phyloP scores from a whole-genome alignment of 2,113 vertebrate genomes.

The Lasiurus cinereus region DNA sequence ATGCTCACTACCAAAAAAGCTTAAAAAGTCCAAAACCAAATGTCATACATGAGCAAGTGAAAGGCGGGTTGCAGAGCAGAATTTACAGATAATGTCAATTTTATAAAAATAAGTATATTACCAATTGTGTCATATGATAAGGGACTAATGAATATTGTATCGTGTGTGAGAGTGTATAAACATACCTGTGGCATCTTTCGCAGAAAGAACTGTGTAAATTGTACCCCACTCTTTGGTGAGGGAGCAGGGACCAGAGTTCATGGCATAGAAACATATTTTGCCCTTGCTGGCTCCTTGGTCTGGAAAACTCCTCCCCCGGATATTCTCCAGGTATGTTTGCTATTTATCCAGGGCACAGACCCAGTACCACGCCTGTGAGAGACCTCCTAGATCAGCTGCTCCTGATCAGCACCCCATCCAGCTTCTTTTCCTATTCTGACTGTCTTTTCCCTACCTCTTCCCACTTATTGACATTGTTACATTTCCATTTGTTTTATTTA shows the following conservation, averaged over 20 bases:
- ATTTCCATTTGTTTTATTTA: conserved; percentile 8
- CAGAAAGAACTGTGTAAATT: background rate
- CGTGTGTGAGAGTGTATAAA: background rate
- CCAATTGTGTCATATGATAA: background rate
- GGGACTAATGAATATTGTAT: background rate
- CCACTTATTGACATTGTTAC: background rate
- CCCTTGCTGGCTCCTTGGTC: background rate
- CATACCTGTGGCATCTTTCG: background rate
- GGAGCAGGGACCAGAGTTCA: background rate
- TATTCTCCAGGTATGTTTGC: background rate
- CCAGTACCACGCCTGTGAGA: background rate
- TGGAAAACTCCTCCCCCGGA: background rate
- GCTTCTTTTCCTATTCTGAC: background rate
- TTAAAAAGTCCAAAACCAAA: background rate
- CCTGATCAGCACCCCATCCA: background rate
- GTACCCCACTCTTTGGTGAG: background rate
- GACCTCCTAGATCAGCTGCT: background rate
- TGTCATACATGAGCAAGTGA: background rate
- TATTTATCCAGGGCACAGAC: background rate
- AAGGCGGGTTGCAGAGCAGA: background rate
- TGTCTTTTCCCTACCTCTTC: background rate
- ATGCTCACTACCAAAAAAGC: background rate
- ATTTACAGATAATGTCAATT: background rate
- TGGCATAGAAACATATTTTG: background rate
- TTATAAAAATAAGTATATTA: background rate